A percentile compares a stretch with the other conserved stretches of the same genome.
Evolutionary conservation across 2,888 invertebrate genomes (phyloP).

Genomic region (Dynastes maya): DNA sequence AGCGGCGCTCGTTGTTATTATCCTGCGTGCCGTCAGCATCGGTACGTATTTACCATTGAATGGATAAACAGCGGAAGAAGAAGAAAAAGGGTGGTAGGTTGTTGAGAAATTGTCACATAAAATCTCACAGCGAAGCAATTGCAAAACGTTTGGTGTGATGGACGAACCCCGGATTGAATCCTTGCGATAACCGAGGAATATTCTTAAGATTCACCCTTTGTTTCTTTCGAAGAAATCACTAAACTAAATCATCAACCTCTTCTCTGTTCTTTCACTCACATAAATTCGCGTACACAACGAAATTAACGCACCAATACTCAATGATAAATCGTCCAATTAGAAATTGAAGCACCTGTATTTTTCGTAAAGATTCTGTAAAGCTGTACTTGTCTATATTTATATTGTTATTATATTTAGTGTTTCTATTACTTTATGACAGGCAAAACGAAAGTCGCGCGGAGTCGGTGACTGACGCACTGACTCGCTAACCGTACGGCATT

Average conservation of each 20-base stretch:
- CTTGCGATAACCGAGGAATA: too few relatives aligned
- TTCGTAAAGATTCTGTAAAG: not conserved
- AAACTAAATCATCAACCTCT: too few relatives aligned
- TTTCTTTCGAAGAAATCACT: too few relatives aligned
- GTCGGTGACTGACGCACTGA: slow-evolving; percentile 61
- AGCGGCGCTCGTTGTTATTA: slow-evolving; percentile 58
- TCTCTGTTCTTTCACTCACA: too few relatives aligned
- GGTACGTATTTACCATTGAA: slow-evolving; percentile 41
- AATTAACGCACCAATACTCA: too few relatives aligned
- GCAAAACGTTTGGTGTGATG: not conserved
- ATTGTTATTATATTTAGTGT: slow-evolving; percentile 52
- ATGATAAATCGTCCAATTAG: too few relatives aligned
- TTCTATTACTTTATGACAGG: slow-evolving; percentile 57
- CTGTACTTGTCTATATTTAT: slow-evolving; percentile 31
- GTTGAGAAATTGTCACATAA: too few relatives aligned
- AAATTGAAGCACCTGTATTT: not conserved
- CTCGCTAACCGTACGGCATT: slow-evolving; percentile 66
- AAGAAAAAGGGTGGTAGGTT: slow-evolving; percentile 8
- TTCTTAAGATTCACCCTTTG: too few relatives aligned
- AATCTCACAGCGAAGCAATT: not conserved
- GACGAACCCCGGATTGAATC: not conserved
- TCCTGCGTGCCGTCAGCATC: slow-evolving; percentile 45
- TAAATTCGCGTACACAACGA: too few relatives aligned
- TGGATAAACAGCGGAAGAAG: not conserved
- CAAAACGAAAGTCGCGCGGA: slow-evolving; percentile 43